These are phyloP conservation scores for Ectropis crepuscularia DNA, from an alignment of 2,888 invertebrate genomes.

Conservation along the genomic window DNA sequence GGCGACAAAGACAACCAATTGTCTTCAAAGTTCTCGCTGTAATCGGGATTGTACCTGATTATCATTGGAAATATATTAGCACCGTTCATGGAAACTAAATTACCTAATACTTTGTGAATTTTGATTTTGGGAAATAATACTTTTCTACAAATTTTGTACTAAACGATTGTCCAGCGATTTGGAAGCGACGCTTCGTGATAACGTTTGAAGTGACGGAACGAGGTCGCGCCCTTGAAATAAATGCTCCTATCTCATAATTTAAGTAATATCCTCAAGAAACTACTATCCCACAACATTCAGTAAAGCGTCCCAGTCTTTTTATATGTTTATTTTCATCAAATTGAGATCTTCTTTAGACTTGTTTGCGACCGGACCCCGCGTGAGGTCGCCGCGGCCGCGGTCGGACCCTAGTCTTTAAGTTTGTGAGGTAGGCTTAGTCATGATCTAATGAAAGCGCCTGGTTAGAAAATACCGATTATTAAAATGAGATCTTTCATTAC, in stretches of 20 bases:
- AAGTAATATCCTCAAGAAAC: constrained; percentile 83
- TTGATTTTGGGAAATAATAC: constrained; percentile 81
- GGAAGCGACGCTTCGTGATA: constrained; percentile 60
- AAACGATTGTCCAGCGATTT: constrained; percentile 69
- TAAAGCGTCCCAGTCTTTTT: constrained; percentile 85
- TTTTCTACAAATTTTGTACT: constrained; percentile 80
- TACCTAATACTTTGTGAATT: constrained; percentile 78
- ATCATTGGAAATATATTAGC: constrained; percentile 59
- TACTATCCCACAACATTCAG: constrained; percentile 84
- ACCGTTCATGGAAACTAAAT: constrained; percentile 68
- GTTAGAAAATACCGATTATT: constrained; percentile 85
- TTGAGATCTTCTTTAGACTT: constrained; percentile 85
- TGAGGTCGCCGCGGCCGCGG: constrained; percentile 39
- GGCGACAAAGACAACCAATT: constrained; percentile 35
- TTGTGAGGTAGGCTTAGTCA: constrained; percentile 85
- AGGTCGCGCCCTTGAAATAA: constrained; percentile 69
- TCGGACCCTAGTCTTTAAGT: constrained; percentile 71
- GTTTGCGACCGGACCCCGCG: constrained; percentile 67
- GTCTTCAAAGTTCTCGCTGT: constrained; percentile 29
- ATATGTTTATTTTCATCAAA: constrained; percentile 84
- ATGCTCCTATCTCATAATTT: constrained; percentile 83
- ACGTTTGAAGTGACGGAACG: constrained; percentile 52
- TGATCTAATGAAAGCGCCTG: constrained; percentile 85
- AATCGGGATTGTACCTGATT: constrained; percentile 60
- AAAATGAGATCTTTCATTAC: constrained; percentile 85